Conservation (phyloP, 1,140 invertebrate genomes). For the Drosophila pectinifera region DNA sequence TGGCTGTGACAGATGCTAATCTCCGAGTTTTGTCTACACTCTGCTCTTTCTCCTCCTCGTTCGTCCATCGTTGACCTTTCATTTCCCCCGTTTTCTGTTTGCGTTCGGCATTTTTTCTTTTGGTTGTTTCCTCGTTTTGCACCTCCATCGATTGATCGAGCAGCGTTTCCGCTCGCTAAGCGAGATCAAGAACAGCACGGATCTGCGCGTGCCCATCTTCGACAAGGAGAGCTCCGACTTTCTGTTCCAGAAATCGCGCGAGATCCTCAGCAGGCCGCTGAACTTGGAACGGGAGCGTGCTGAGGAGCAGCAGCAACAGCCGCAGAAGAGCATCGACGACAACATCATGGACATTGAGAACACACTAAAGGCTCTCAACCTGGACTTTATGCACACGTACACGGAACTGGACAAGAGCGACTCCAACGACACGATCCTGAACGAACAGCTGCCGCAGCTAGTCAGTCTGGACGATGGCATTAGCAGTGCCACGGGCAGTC, state of each 20-base stretch:
- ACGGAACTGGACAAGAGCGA: conserved; percentile 84
- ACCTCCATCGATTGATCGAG: conserved; percentile 27
- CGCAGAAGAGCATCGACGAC: conserved; percentile 70
- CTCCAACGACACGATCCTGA: conserved; percentile 82
- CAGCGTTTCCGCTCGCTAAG: conserved; percentile 86
- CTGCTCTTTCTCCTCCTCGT: conserved; percentile 44
- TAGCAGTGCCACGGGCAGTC: conserved; percentile 76
- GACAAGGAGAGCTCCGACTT: conserved; percentile 91
- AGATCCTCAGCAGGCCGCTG: conserved; percentile 88
- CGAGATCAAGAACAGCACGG: conserved; percentile 79
- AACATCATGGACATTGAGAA: conserved; percentile 84
- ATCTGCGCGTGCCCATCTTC: conserved; percentile 88
- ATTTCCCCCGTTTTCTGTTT: conserved; percentile 60
- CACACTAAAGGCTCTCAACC: conserved; percentile 80
- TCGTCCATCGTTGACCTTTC: conserved; percentile 51
- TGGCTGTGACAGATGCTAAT: conserved; percentile 51
- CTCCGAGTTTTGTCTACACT: conserved; percentile 46
- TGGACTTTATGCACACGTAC: conserved; percentile 85
- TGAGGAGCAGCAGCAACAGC: conserved; percentile 30
- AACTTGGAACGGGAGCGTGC: conserved; percentile 55
- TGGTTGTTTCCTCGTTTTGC: conserved; percentile 61
- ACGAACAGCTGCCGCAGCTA: conserved; percentile 75
- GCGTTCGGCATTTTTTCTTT: conserved; percentile 51
- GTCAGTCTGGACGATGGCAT: conserved; percentile 79
- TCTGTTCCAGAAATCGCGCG: conserved; percentile 90